Evolutionary conservation across 2,797 vertebrate genomes (phyloP), one percentile per base, ranked within the genome.

Genomic region (Hozukius guyotensis): DNA sequence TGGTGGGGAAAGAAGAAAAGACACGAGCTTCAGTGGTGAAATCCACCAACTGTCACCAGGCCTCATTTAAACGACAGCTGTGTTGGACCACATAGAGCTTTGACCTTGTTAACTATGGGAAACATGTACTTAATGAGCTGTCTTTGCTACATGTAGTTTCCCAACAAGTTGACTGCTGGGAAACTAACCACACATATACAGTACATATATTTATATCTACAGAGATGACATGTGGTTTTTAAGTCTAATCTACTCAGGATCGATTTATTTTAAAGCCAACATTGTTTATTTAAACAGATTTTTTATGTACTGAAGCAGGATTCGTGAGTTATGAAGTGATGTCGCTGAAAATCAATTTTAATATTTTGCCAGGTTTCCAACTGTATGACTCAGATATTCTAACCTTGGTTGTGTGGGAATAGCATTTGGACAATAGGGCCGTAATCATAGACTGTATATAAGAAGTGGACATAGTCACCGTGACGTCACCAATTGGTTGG

Each of bases 41-140:
- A 90, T 84, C 78, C 82, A 79, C 80, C 77, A 67, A 89, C 81
- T 88, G 88, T 89, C 93, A 90, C 82, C 64, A 74, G 86, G 75
- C 81, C 87, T 87, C 72, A 81, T 88, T 85, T 83, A 81, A 86
- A 83, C 8, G 55, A 74, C 87, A 87, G 88, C 87, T 73, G 81
- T 64, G 88, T 80, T 61, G 32, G 87, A 91, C 87, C 89, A 78
- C 85, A 75, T 62, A 29, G 63, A 77, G 88, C 82, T 85, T 72
- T 82, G 89, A 93, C 90, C 88, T 89, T 84, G 85, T 78, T 87
- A 75, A 83, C 67, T 68, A 32, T 57, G 46, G 42, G 80, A 86
- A 83, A 83, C 72, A 31, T 72, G 87, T 31, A 79, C 59, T 84
- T 77, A 36, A 81, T 74, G 76, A 75, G 80, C 29, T 77, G 29